Percentiles rank a stretch among this genome's conserved stretches.
Evolutionary conservation across 2,888 invertebrate species (phyloP).

Genomic region (Mesodorylaimus sp.): DNA sequence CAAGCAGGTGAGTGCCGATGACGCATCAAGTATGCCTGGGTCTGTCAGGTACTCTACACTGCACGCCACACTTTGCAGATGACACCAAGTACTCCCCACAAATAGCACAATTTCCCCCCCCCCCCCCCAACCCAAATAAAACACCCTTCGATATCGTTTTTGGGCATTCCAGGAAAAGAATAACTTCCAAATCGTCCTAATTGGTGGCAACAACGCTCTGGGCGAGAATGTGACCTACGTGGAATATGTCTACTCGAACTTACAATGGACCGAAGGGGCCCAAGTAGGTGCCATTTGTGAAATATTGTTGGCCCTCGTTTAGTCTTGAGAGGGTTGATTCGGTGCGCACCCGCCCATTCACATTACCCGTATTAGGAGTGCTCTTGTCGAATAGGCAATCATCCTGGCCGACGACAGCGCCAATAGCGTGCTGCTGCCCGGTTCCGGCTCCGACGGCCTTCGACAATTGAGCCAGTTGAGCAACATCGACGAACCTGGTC

Average conservation of each 20-base stretch:
- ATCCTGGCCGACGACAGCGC: slow-evolving; percentile 21
- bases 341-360: no score
- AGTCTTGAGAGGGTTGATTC: no score
- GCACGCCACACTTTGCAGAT: no score
- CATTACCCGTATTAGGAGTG: no score
- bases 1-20: background rate
- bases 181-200: slow-evolving; percentile 21
- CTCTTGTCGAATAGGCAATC: no score
- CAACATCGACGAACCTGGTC: slow-evolving; percentile 22
- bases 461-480: slow-evolving; percentile 21
- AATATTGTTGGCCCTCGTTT: no score
- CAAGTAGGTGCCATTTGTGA: slow-evolving; percentile 17
- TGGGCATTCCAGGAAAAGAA: slow-evolving; percentile 19
- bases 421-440: slow-evolving; percentile 22
- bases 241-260: slow-evolving; percentile 21
- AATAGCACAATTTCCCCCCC: no score
- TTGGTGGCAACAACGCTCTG: slow-evolving; percentile 18
- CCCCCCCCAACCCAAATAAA: no score
- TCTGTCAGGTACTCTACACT: no score
- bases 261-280: slow-evolving; percentile 22
- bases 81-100: no score
- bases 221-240: slow-evolving; percentile 21
- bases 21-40: no score
- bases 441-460: slow-evolving; percentile 24
- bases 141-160: no score